Conservation (phyloP, 2,113 vertebrate species). For the Lates calcarifer region DNA sequence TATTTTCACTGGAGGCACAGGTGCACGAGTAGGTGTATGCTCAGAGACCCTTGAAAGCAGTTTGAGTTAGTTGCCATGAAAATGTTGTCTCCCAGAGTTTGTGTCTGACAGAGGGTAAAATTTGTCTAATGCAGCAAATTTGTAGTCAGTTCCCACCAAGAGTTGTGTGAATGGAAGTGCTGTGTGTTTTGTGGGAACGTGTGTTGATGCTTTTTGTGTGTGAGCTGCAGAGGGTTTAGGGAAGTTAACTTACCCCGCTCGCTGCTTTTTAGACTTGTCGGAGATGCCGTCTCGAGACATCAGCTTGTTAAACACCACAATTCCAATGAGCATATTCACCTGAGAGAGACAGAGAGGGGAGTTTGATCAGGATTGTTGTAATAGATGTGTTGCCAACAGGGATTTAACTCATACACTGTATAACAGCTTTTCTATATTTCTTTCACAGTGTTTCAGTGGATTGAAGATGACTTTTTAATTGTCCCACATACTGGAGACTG, state of each 20-base stretch:
- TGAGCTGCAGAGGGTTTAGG: slow-evolving; percentile 6
- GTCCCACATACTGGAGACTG: neutral
- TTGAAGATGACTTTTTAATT: slow-evolving; percentile 37
- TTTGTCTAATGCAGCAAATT: slow-evolving; percentile 40
- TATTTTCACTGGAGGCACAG: slow-evolving; percentile 31
- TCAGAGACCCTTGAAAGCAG: slow-evolving; percentile 43
- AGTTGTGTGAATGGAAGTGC: slow-evolving; percentile 1
- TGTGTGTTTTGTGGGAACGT: slow-evolving; percentile 12
- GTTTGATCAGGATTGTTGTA: slow-evolving; percentile 16
- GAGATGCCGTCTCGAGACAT: slow-evolving; percentile 98
- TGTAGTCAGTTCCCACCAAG: slow-evolving; percentile 18
- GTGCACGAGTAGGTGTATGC: slow-evolving; percentile 42
- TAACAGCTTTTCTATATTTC: neutral
- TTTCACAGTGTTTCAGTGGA: slow-evolving; percentile 14
- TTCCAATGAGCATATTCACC: slow-evolving; percentile 99
- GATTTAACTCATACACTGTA: neutral
- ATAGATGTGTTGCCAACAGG: slow-evolving; percentile 12
- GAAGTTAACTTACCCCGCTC: slow-evolving; percentile 92
- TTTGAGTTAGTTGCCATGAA: slow-evolving; percentile 35
- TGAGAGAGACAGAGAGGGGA: slow-evolving; percentile 69
- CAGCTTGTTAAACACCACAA: slow-evolving; percentile 99
- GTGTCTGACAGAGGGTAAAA: slow-evolving; percentile 44
- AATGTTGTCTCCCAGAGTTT: slow-evolving; percentile 32
- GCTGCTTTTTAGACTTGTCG: slow-evolving; percentile 99
- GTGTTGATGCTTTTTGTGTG: neutral